Conservation (phyloP, 2,113 vertebrate species). For the Mus pahari region DNA sequence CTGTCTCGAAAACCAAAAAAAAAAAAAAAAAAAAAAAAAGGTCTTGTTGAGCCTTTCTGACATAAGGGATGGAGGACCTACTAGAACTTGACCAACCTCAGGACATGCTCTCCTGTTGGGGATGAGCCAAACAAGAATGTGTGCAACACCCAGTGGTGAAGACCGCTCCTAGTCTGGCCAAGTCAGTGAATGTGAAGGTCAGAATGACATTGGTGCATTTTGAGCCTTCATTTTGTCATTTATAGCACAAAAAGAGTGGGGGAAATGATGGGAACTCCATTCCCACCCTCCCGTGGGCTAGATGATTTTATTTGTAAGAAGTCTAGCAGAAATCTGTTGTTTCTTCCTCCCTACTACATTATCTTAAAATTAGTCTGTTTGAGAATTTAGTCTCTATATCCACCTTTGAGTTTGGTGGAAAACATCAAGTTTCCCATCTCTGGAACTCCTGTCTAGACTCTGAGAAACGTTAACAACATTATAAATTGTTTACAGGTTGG, state of each 20-base stretch:
- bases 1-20: too few relatives aligned
- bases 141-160: background rate
- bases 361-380: background rate
- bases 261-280: background rate
- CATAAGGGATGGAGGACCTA: background rate
- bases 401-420: background rate
- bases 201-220: background rate
- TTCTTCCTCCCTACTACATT: background rate
- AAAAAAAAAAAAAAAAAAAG: background rate
- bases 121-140: background rate
- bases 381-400: background rate
- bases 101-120: background rate
- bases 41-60: background rate
- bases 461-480: background rate
- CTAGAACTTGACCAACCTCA: background rate
- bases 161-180: too few relatives aligned
- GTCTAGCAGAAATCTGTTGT: background rate
- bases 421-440: background rate
- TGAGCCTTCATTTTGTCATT: background rate
- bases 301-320: background rate
- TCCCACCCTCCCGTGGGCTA: background rate
- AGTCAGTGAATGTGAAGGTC: background rate
- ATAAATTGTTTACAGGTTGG: background rate
- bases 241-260: background rate
- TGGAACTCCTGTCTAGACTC: background rate